phyloP scores from a whole-genome alignment of 2,113 vertebrate genomes.

The Mobula birostris region DNA sequence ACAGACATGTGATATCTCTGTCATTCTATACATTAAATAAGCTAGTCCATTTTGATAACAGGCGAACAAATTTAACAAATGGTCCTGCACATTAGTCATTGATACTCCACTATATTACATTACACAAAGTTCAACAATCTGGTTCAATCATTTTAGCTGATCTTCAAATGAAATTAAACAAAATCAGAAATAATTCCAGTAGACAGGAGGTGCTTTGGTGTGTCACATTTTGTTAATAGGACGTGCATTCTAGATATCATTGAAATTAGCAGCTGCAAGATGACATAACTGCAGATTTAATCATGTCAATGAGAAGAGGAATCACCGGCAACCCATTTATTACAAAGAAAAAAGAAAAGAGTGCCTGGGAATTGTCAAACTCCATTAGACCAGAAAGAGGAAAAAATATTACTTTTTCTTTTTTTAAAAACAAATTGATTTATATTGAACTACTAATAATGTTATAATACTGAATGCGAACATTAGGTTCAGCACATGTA shows the following conservation, averaged over 20 bases:
- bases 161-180: constrained; percentile 36
- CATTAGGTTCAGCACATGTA: not conserved
- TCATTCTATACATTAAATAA: constrained; percentile 5
- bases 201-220: constrained; percentile 37
- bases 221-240: constrained; percentile 33
- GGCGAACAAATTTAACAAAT: constrained; percentile 32
- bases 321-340: constrained; percentile 18
- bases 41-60: constrained; percentile 7
- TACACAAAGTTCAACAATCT: constrained; percentile 38
- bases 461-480: not conserved
- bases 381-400: constrained; percentile 9
- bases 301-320: constrained; percentile 37
- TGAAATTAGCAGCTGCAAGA: constrained; percentile 37
- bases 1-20: not conserved
- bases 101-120: constrained; percentile 27
- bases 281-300: constrained; percentile 37
- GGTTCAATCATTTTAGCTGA: constrained; percentile 33
- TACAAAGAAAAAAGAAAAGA: constrained; percentile 15
- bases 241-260: constrained; percentile 26
- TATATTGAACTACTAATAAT: not conserved
- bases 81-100: constrained; percentile 14
- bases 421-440: constrained; percentile 10
- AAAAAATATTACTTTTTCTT: constrained; percentile 6
- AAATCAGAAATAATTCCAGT: constrained; percentile 35
- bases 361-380: constrained; percentile 23